Evolutionary conservation across 2,113 vertebrate genomes (phyloP).

Genomic region (Lamprotornis superbus): DNA sequence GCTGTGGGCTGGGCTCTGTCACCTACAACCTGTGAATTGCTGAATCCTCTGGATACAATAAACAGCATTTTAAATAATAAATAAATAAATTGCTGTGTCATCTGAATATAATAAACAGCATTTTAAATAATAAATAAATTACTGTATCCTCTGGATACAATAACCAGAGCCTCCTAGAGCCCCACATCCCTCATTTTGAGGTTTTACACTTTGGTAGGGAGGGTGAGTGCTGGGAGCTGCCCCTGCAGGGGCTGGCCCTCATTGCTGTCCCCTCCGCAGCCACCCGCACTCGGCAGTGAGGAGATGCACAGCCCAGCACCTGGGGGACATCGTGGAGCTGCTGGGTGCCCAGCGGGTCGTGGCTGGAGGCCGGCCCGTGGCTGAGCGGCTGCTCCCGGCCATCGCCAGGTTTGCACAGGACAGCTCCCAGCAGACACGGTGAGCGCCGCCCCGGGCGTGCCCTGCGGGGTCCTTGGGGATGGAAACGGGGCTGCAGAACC

Average conservation of each 20-base stretch:
- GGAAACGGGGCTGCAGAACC: too few relatives aligned
- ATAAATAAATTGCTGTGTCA: too few relatives aligned
- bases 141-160: too few relatives aligned
- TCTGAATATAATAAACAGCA: too few relatives aligned
- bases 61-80: too few relatives aligned
- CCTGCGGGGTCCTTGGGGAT: too few relatives aligned
- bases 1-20: too few relatives aligned
- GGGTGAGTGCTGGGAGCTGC: not conserved
- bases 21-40: too few relatives aligned
- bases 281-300: slow-evolving; percentile 87
- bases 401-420: slow-evolving; percentile 85
- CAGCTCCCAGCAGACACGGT: slow-evolving; percentile 91
- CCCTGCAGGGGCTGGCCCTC: not conserved
- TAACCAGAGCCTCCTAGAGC: too few relatives aligned
- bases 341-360: slow-evolving; percentile 82
- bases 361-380: slow-evolving; percentile 76
- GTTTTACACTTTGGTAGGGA: not conserved
- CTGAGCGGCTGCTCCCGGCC: slow-evolving; percentile 85
- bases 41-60: too few relatives aligned
- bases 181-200: too few relatives aligned
- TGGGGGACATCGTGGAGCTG: slow-evolving; percentile 78
- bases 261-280: slow-evolving; percentile 57
- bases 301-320: slow-evolving; percentile 86
- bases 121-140: too few relatives aligned
- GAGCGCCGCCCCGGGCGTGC: not conserved